Base-by-base conservation (phyloP, 2,797 vertebrate species). In the Sparus aurata region DNA sequence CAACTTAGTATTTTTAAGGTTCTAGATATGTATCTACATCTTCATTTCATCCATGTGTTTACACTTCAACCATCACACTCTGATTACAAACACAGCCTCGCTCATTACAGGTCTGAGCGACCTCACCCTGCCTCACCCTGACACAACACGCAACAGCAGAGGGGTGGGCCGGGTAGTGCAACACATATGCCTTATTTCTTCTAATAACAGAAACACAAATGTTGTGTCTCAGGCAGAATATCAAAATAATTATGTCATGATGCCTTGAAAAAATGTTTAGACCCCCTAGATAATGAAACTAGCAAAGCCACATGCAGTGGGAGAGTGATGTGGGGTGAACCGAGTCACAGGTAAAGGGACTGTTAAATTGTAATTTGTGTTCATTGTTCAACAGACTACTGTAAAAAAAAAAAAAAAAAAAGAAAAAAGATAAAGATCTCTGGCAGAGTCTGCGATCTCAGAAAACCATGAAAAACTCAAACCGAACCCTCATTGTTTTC, bases 401-500 rank as follows among this genome's bases (percentile, higher is more conserved):
- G 65, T 53, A 47, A 65, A 66, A 64, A 65, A 62, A 27, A 27
- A 27, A 27, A 27, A 27, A 4, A 27, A 2, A 27, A 27, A 27
- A n/a, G n/a, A n/a, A n/a, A n/a, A n/a, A n/a, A 76, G 71, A 84
- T 67, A 77, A 74, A 54, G 50, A 78, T 79, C 57, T 47, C 22
- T 61, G 53, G 34, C 70, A 76, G 46, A 52, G 70, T 13, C 41
- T 65, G 71, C 22, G 68, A 83, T 74, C 73, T 62, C 34, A 62
- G 23, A 65, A 68, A 80, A 80, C 46, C 69, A 84, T 79, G 61
- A 75, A 78, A 62, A 82, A 41, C 52, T 80, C 68, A n/a, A 55
- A 47, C 64, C 46, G 66, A 82, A 81, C 50, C 49, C 15, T 73
- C 62, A 64, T 17, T 83, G 83, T 84, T 88, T 80, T 38, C 78